Evolutionary conservation across 2,797 vertebrate genomes (phyloP), one percentile per base, ranked within the genome.

Genomic region (Paedocypris micromegethes): DNA sequence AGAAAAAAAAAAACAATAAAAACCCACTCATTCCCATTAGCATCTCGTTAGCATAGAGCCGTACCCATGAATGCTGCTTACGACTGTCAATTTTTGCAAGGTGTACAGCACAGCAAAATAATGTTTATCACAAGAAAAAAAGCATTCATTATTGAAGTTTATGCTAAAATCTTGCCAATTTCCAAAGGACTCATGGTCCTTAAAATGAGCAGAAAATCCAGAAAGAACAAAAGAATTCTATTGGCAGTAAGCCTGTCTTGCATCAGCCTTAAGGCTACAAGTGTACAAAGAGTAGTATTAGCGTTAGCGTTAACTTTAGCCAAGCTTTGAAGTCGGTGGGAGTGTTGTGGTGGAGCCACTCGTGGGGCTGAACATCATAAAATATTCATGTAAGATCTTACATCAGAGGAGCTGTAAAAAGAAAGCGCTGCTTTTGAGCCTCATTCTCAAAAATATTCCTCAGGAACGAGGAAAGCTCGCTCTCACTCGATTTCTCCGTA

Each of bases 221-320:
- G 57, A 55, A 9, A 58, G 48, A 58, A 67, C 47, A 67, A 67
- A 67, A 48, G 47, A n/a, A 50, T 40, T 47, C 46, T 55, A 42
- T 9, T 43, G 64, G 64, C 54, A 56, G 42, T 48, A 39, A 3
- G 23, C 45, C 42, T 46, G 23, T 58, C 48, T 67, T 67, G 56
- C 41, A n/a, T 51, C 56, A 67, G 55, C 55, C 39, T 50, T 9
- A 58, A 37, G 4, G 50, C 58, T 23, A 6, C 9, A 47, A 47
- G 45, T 54, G 9, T 7, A 23, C 6, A 4, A 3, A 6, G 61
- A 53, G 37, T 39, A 6, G 56, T 47, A 46, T 68, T 54, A 55
- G 45, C 45, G 43, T 50, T 63, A 70, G 67, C 46, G 52, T 70
- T 63, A 70, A 56, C 63, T 38, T 72, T 66, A 68, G 71, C 53